Base-by-base conservation (phyloP, 2,113 vertebrate genomes). In the Hippocampus mohnikei region DNA sequence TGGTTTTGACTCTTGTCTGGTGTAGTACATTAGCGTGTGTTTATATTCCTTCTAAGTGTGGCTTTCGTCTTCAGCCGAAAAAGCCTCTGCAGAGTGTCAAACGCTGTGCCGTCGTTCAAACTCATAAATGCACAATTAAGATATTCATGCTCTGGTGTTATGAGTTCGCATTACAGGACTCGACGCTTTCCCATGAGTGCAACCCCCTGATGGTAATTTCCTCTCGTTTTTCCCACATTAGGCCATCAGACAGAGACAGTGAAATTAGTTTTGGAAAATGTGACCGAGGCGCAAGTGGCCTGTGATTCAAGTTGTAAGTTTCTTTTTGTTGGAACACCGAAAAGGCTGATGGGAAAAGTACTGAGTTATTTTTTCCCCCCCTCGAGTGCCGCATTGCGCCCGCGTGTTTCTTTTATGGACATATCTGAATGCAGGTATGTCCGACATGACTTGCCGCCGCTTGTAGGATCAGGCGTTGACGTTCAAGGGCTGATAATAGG, bases 211-310 rank as follows among this genome's bases (percentile, higher is more conserved):
- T 70, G 80, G 70, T 67, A 69, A 69, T 44, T 74, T 40, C 69
- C 76, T 65, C 62, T 21, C 16, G 9, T 68, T 77, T 44, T 82
- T 78, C 67, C 72, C 72, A 44, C 69, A 46, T 59, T 67, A 65
- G 41, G 63, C 67, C 68, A 48, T 71, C 78, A 76, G 72, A 64
- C 77, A 72, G 56, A 59, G 52, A 70, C 77, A 56, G 77, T 5
- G 56, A 72, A 81, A 77, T 78, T 66, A 87, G 74, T 71, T 41
- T 66, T 13, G 76, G 76, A 84, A 87, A 85, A 73, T 76, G 76
- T 83, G 81, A 83, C 75, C 63, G 70, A 70, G 74, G 78, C 72
- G 58, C 69, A 79, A 85, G 81, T 81, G 83, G 77, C 82, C 71
- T 63, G 67, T 78, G 82, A 77, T 83, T 80, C 74, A 74, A 73